These are phyloP conservation scores for Coremacera marginata DNA, from an alignment of 2,888 invertebrate species.

Conservation along the genomic window DNA sequence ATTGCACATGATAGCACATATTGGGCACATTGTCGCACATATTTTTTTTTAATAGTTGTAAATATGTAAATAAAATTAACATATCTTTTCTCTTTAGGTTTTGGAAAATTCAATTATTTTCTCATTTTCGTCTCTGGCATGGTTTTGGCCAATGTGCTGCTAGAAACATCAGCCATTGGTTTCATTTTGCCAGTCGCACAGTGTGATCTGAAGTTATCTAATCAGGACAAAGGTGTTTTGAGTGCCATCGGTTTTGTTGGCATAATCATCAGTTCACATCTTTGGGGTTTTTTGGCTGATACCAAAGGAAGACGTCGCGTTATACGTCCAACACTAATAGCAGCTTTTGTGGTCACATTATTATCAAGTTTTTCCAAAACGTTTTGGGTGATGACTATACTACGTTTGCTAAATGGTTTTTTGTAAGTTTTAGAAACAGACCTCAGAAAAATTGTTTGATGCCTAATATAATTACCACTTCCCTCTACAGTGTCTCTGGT, in stretches of 20 bases:
- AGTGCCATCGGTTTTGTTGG: slow-evolving; percentile 68
- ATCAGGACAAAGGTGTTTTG: slow-evolving; percentile 67
- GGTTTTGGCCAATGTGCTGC: slow-evolving; percentile 70
- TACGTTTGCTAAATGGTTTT: slow-evolving; percentile 71
- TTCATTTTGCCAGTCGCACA: slow-evolving; percentile 71
- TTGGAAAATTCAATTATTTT: slow-evolving; percentile 71
- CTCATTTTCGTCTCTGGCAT: slow-evolving; percentile 70
- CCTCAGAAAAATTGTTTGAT: background rate
- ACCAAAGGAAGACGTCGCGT: slow-evolving; percentile 70
- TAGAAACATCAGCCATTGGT: slow-evolving; percentile 70
- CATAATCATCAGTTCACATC: slow-evolving; percentile 71
- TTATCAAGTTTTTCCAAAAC: slow-evolving; percentile 70
- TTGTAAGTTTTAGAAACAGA: slow-evolving; percentile 66
- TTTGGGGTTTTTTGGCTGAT: slow-evolving; percentile 74
- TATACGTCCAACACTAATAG: slow-evolving; percentile 69
- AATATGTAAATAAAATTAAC: too few species aligned
- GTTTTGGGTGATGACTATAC: slow-evolving; percentile 70
- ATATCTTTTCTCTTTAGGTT: slow-evolving; percentile 62
- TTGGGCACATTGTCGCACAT: too few species aligned
- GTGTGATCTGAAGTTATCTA: slow-evolving; percentile 68
- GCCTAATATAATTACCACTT: background rate
- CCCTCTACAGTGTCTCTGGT: slow-evolving; percentile 62
- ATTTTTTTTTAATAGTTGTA: too few species aligned
- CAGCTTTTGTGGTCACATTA: slow-evolving; percentile 69
- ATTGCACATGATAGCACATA: too few species aligned